These are phyloP conservation scores for Centropristis striata DNA, from an alignment of 2,113 vertebrate genomes.

Conservation along the genomic window DNA sequence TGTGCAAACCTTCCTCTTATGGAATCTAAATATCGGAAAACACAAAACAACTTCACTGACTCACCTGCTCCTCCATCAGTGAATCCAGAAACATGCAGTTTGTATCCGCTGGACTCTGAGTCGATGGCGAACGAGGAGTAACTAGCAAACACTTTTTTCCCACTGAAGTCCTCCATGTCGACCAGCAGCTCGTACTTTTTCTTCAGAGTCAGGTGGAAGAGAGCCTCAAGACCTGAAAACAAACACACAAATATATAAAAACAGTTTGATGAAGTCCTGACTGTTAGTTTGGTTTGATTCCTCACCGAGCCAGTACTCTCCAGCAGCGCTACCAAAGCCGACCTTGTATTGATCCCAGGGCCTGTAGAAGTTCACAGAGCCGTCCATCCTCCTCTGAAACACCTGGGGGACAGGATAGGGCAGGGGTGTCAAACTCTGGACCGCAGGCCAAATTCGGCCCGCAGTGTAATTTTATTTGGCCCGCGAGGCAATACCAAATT, in stretches of 20 bases:
- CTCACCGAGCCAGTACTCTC: constrained; percentile 65
- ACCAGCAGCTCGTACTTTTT: constrained; percentile 5
- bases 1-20: too few species aligned
- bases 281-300: not conserved
- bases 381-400: constrained; percentile 55
- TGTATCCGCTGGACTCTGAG: not conserved
- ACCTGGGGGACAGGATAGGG: not conserved
- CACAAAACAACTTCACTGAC: not conserved
- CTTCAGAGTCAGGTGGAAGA: constrained; percentile 12
- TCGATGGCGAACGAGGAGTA: constrained; percentile 52
- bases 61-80: constrained; percentile 51
- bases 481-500: too few species aligned
- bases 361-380: constrained; percentile 56
- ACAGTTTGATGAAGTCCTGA: not conserved
- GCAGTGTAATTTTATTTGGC: too few species aligned
- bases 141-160: constrained; percentile 7
- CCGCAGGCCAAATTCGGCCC: too few species aligned
- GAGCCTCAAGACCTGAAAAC: constrained; percentile 43
- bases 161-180: constrained; percentile 44
- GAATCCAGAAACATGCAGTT: constrained; percentile 46
- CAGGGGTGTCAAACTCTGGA: too few species aligned
- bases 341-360: constrained; percentile 33
- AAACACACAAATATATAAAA: not conserved
- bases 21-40: too few species aligned
- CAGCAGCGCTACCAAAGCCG: constrained; percentile 45